These are phyloP conservation scores for Zaprionus nigranus DNA, from an alignment of 1,140 invertebrate genomes.

Conservation along the genomic window DNA sequence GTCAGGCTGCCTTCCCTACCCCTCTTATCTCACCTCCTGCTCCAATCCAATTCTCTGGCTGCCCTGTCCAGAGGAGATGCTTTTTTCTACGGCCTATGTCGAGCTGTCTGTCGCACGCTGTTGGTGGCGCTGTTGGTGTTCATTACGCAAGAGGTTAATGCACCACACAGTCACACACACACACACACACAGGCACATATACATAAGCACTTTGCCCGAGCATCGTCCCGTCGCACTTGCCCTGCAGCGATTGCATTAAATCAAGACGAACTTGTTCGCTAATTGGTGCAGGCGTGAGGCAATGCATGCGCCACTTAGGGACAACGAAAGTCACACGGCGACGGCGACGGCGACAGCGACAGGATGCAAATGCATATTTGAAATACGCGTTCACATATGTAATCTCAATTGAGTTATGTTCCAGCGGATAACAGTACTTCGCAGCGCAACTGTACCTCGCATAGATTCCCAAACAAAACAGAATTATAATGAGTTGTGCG, in stretches of 20 bases:
- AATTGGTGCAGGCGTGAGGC: slow-evolving; percentile 53
- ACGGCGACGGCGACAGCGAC: neutral
- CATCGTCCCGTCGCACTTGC: slow-evolving; percentile 26
- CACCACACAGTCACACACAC: slow-evolving; percentile 51
- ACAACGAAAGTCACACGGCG: slow-evolving; percentile 30
- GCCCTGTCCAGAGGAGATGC: slow-evolving; percentile 9
- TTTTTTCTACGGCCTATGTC: slow-evolving; percentile 26
- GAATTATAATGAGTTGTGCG: too few relatives aligned
- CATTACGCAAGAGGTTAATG: slow-evolving; percentile 82
- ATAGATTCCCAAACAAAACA: neutral
- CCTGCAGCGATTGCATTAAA: slow-evolving; percentile 58
- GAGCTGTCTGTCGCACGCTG: slow-evolving; percentile 54
- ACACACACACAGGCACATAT: slow-evolving; percentile 14
- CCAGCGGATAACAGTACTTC: neutral
- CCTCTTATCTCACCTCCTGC: neutral
- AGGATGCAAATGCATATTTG: slow-evolving; percentile 11
- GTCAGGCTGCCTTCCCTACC: slow-evolving; percentile 1
- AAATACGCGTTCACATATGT: neutral
- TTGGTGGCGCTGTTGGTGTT: slow-evolving; percentile 81
- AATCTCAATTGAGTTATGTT: slow-evolving; percentile 12
- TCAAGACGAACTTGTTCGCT: slow-evolving; percentile 62
- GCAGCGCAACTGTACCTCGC: slow-evolving; percentile 10
- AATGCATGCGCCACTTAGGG: slow-evolving; percentile 51
- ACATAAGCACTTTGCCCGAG: neutral
- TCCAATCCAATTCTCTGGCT: neutral